A percentile compares a stretch with the other conserved stretches of the same genome.
These are phyloP conservation scores for Labrus mixtus DNA, from an alignment of 2,113 vertebrate genomes.

Conservation along the genomic window DNA sequence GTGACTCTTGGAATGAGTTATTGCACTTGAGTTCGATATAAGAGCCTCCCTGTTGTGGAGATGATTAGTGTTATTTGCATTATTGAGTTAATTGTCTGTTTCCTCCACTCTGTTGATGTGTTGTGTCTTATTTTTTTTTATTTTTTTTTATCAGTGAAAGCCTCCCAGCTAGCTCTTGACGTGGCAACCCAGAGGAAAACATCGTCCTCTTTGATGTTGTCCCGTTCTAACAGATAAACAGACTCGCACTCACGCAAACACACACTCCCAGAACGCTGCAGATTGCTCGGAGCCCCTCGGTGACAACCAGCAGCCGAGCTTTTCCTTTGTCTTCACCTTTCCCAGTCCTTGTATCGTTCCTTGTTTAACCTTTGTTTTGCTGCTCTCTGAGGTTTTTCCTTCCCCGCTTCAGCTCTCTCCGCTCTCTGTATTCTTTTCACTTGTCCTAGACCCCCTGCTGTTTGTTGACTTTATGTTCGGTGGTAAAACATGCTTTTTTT, in stretches of 20 bases:
- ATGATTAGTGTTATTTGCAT: slow-evolving; percentile 70
- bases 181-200: slow-evolving; percentile 47
- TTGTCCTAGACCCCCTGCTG: slow-evolving; percentile 45
- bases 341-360: slow-evolving; percentile 35
- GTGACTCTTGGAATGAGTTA: slow-evolving; percentile 21
- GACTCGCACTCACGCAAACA: slow-evolving; percentile 28
- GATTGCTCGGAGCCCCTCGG: slow-evolving; percentile 48
- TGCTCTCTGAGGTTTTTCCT: background rate
- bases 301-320: slow-evolving; percentile 16
- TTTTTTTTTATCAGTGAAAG: slow-evolving; percentile 60
- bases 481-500: background rate
- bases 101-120: background rate
- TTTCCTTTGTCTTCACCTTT: slow-evolving; percentile 21
- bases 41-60: slow-evolving; percentile 38
- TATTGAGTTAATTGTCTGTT: slow-evolving; percentile 55
- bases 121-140: slow-evolving; percentile 56
- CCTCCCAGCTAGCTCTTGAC: slow-evolving; percentile 34
- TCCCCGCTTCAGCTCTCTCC: background rate
- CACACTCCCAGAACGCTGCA: slow-evolving; percentile 24
- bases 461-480: slow-evolving; percentile 15
- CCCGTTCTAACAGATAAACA: slow-evolving; percentile 58
- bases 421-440: slow-evolving; percentile 12
- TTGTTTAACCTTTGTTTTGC: slow-evolving; percentile 49
- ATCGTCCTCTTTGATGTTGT: slow-evolving; percentile 58
- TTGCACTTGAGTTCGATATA: slow-evolving; percentile 28